These are phyloP conservation scores for Uropetala carovei DNA, from an alignment of 2,888 invertebrate genomes.

Conservation along the genomic window DNA sequence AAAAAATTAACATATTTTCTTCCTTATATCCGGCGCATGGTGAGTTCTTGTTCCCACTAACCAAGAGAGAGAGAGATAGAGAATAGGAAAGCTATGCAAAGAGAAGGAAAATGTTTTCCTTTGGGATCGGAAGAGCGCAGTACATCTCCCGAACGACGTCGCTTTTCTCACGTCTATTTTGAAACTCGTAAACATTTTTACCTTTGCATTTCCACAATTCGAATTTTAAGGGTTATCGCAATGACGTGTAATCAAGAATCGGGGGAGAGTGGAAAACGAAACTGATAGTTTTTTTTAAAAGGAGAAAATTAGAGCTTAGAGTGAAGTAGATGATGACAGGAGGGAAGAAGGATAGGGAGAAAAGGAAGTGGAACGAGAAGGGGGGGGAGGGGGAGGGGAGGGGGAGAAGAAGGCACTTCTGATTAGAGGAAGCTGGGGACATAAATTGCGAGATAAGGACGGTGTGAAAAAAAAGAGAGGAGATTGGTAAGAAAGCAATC, in stretches of 20 bases:
- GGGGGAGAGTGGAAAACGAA: background rate
- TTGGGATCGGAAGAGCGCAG: too few relatives aligned
- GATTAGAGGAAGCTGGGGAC: conserved; percentile 33
- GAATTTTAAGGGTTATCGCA: too few relatives aligned
- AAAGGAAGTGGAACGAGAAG: background rate
- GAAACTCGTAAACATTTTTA: too few relatives aligned
- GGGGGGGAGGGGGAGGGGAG: too few relatives aligned
- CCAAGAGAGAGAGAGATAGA: background rate
- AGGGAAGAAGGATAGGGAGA: background rate
- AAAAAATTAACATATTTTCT: background rate
- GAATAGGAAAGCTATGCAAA: too few relatives aligned
- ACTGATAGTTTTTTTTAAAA: background rate
- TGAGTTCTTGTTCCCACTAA: background rate
- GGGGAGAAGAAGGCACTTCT: too few relatives aligned
- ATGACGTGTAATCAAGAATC: too few relatives aligned
- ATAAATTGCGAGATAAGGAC: background rate
- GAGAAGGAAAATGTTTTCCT: background rate
- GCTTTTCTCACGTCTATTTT: too few relatives aligned
- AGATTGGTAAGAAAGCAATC: background rate
- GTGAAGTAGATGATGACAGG: background rate
- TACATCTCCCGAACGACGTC: too few relatives aligned
- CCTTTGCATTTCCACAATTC: too few relatives aligned
- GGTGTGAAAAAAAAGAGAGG: background rate
- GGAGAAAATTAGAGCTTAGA: background rate
- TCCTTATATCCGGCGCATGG: background rate